These are phyloP conservation scores for Oryzias sinensis DNA, from an alignment of 2,797 vertebrate species.

Conservation along the genomic window DNA sequence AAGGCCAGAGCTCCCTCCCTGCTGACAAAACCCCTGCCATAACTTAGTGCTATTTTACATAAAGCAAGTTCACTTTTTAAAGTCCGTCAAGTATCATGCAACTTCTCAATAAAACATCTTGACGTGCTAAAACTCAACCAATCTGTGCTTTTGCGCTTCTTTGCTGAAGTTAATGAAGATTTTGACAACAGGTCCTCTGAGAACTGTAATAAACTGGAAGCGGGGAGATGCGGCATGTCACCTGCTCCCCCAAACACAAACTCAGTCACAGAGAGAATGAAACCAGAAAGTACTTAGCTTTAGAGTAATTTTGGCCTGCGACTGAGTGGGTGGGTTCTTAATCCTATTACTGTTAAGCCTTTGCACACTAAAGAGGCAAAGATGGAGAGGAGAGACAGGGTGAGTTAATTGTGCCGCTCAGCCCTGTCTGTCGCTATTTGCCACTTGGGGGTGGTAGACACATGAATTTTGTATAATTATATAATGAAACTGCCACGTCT, in stretches of 20 bases:
- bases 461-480: slow-evolving; percentile 9
- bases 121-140: slow-evolving; percentile 9
- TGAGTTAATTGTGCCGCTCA: slow-evolving; percentile 14
- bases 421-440: slow-evolving; percentile 8
- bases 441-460: slow-evolving; percentile 4
- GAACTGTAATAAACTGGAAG: slow-evolving; percentile 58
- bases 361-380: slow-evolving; percentile 32
- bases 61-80: neutral
- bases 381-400: slow-evolving; percentile 17
- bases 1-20: slow-evolving; percentile 29
- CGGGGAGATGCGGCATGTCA: slow-evolving; percentile 48
- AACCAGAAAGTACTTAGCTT: slow-evolving; percentile 30
- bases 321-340: slow-evolving; percentile 33
- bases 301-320: slow-evolving; percentile 21
- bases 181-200: slow-evolving; percentile 51
- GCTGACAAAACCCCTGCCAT: slow-evolving; percentile 4
- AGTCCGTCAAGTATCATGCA: slow-evolving; percentile 7
- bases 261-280: slow-evolving; percentile 9
- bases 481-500: neutral
- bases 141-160: slow-evolving; percentile 25
- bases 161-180: slow-evolving; percentile 34
- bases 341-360: slow-evolving; percentile 56
- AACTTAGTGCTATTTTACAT: slow-evolving; percentile 14
- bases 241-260: slow-evolving; percentile 23
- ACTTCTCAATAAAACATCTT: slow-evolving; percentile 53